These are phyloP conservation scores for Ectropis grisescens DNA, from an alignment of 1,140 invertebrate species.

Conservation along the genomic window DNA sequence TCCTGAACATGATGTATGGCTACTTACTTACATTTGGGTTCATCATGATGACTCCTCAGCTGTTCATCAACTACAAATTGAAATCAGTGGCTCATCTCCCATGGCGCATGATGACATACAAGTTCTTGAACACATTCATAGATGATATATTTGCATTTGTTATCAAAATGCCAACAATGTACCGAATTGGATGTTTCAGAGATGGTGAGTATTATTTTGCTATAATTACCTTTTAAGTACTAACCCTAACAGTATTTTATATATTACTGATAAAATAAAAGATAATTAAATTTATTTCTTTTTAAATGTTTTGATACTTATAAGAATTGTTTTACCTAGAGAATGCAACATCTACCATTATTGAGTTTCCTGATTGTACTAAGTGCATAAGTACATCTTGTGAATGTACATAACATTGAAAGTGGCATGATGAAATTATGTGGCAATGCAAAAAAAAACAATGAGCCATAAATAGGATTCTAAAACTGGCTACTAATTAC, in stretches of 20 bases:
- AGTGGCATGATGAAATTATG: too few relatives aligned
- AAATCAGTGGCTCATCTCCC: slow-evolving; percentile 99
- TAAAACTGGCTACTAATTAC: background rate
- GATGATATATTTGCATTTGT: slow-evolving; percentile 99
- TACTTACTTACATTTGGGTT: slow-evolving; percentile 99
- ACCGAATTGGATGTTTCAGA: slow-evolving; percentile 94
- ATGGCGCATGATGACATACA: slow-evolving; percentile 99
- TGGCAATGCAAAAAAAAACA: too few relatives aligned
- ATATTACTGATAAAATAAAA: too few relatives aligned
- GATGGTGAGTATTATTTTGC: slow-evolving; percentile 91
- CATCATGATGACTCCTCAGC: slow-evolving; percentile 99
- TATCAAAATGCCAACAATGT: slow-evolving; percentile 99
- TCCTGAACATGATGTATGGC: slow-evolving; percentile 97
- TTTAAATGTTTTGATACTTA: too few relatives aligned
- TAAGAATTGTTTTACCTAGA: too few relatives aligned
- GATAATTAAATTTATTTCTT: too few relatives aligned
- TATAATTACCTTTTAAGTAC: slow-evolving; percentile 11
- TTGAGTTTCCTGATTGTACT: too few relatives aligned
- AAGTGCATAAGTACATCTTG: too few relatives aligned
- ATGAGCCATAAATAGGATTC: background rate
- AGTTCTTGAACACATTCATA: slow-evolving; percentile 99
- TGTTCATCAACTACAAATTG: slow-evolving; percentile 99
- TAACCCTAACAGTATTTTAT: too few relatives aligned
- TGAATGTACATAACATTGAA: too few relatives aligned
- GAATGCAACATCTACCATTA: too few relatives aligned